Base-by-base conservation (phyloP, 1,140 invertebrate species). In the Cydia fagiglandana region DNA sequence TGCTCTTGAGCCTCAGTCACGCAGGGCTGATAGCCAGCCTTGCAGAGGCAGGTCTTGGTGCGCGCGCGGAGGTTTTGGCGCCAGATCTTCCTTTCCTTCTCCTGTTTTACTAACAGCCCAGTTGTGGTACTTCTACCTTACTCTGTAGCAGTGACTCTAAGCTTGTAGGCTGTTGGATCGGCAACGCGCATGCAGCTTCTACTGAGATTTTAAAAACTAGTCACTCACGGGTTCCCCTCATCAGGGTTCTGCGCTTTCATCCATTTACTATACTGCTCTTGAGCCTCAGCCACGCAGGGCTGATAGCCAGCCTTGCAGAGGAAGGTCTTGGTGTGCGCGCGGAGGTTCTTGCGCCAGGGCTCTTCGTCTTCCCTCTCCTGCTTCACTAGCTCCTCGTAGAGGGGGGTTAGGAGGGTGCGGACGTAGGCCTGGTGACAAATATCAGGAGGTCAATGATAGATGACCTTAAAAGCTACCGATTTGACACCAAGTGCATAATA, bases 221-320 rank as follows among this genome's bases (percentile, higher is more conserved):
- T 24, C 24, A 24, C 24, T 24, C 83, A 97, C 96, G 95, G 96
- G 87, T 95, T 96, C 77, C 95, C 95, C 82, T 95, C 94, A 84
- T 96, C 95, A 17, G 96, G 95, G 79, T 95, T 94, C 15, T 93
- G 91, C 30, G 94, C 93, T 50, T 94, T 92, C 91, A 96, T 94
- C 96, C 96, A 97, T 80, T 94, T 94, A 56, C 93, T 93, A 81
- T 94, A 97, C 7, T 94, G 94, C 2, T 93, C 93, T 79, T 95
- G 94, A 0, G 96, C 95, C 83, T 96, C 95, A 64, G 94, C 88
- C 24, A 97, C 94, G 79, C 96, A 97, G 0, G 96, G 95, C 70
- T 94, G 93, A 85, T 96, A 96, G 1, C 96, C 96, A 64, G 95
- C 95, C 53, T 94, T 93, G 80, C 96, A 97, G 1, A 97, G 89